Conservation (phyloP, 2,797 vertebrate genomes). For the Malacoraja senta region DNA sequence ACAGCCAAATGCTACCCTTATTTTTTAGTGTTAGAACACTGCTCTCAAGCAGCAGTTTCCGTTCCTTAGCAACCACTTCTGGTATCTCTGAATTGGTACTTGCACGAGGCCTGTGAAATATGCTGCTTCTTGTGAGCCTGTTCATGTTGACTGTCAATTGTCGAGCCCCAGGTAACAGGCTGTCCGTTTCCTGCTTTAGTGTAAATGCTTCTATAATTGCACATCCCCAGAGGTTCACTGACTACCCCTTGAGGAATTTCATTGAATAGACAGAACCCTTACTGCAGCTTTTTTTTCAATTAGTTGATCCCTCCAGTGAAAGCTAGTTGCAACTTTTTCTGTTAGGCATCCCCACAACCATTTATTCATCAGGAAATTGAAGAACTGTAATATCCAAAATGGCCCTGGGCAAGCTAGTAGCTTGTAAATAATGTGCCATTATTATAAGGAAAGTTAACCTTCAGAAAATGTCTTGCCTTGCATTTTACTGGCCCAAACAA, state of each 20-base stretch:
- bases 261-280: not conserved
- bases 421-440: not conserved
- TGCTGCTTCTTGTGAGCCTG: not conserved
- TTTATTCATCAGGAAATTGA: not conserved
- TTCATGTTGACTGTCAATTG: not conserved
- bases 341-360: not conserved
- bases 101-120: not conserved
- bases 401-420: not conserved
- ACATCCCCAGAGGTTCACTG: not conserved
- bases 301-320: not conserved
- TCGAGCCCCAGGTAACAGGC: not conserved
- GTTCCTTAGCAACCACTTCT: constrained; percentile 26
- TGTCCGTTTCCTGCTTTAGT: not conserved
- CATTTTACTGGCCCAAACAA: not conserved
- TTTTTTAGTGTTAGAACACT: constrained; percentile 6
- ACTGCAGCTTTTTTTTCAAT: not conserved
- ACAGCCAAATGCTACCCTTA: not conserved
- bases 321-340: not conserved
- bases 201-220: not conserved
- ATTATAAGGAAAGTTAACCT: not conserved
- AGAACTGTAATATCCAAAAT: not conserved
- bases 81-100: not conserved
- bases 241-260: not conserved
- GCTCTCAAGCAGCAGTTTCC: not conserved
- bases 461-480: not conserved